Evolutionary conservation across 2,797 vertebrate genomes (phyloP).

Genomic region (Pachyuromys duprasi): DNA sequence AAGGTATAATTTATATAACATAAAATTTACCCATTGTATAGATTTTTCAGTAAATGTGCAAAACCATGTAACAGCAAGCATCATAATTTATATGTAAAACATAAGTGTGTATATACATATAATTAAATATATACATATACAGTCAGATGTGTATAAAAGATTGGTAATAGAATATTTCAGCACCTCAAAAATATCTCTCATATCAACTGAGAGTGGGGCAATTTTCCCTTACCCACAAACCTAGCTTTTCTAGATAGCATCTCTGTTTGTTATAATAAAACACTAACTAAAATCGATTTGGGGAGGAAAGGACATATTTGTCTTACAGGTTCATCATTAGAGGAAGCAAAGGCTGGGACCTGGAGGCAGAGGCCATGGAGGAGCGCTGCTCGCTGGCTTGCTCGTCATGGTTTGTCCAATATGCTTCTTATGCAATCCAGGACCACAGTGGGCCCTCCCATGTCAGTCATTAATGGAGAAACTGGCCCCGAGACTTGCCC

Average conservation of each 20-base stretch:
- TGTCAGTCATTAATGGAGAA: background rate
- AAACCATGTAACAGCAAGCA: background rate
- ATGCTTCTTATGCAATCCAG: background rate
- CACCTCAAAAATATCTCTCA: background rate
- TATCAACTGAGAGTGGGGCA: too few species aligned
- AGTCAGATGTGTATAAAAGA: background rate
- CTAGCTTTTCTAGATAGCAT: background rate
- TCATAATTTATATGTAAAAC: background rate
- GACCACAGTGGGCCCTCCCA: background rate
- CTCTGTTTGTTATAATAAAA: background rate
- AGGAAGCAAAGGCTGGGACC: background rate
- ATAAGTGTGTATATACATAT: background rate
- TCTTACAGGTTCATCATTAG: background rate
- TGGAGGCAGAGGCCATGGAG: background rate
- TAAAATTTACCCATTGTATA: background rate
- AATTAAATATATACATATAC: background rate
- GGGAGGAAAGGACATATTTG: background rate
- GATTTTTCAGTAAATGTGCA: background rate
- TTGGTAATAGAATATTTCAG: background rate
- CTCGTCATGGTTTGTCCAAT: background rate
- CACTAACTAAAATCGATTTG: background rate
- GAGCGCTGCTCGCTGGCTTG: background rate
- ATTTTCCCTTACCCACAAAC: background rate
- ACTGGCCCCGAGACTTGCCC: background rate
- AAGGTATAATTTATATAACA: background rate